phyloP scores from a whole-genome alignment of 2,113 vertebrate species.

The Genyomyrus donnyi region DNA sequence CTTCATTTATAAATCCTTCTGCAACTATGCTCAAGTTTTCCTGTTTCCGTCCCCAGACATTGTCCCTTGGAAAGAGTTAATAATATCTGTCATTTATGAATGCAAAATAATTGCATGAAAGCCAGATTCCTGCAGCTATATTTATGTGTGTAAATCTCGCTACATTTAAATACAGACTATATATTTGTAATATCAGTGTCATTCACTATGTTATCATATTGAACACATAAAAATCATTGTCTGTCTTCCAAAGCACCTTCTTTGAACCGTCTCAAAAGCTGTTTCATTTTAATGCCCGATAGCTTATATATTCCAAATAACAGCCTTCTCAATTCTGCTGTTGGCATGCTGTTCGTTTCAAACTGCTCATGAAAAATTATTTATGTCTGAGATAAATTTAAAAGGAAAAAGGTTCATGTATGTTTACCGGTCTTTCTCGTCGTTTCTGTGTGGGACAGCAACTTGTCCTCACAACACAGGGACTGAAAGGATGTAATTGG shows the following conservation, averaged over 20 bases:
- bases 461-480: neutral
- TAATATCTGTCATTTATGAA: neutral
- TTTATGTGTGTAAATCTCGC: neutral
- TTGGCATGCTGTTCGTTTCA: neutral
- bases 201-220: neutral
- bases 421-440: neutral
- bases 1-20: conserved; percentile 7
- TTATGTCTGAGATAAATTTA: neutral
- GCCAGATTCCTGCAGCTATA: neutral
- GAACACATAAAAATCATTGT: neutral
- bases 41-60: neutral
- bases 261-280: neutral
- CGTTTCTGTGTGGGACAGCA: neutral
- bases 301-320: neutral
- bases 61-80: neutral
- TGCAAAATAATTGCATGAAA: neutral
- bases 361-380: neutral
- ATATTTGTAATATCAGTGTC: neutral
- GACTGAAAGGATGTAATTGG: neutral
- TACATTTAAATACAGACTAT: neutral
- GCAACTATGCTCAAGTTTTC: neutral
- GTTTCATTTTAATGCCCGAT: neutral
- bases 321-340: neutral
- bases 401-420: neutral
- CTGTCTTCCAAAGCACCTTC: neutral